phyloP scores from a whole-genome alignment of 1,140 invertebrate species.

The Bombus huntii region DNA sequence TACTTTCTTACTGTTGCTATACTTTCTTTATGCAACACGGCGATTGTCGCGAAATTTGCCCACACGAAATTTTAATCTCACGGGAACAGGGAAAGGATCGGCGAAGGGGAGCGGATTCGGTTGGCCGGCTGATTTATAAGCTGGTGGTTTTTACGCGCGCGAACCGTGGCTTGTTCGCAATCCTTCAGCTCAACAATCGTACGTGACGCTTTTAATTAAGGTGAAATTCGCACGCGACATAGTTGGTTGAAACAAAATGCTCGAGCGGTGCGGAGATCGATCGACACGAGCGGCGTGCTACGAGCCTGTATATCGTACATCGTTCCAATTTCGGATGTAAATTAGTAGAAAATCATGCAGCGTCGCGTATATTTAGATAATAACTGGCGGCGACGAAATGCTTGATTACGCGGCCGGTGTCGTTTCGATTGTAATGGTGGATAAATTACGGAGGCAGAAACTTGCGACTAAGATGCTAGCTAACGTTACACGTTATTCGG shows the following conservation, averaged over 20 bases:
- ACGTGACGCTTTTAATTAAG: constrained; percentile 64
- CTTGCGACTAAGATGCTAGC: background rate
- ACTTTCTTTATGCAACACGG: background rate
- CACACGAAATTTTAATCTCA: background rate
- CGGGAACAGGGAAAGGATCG: background rate
- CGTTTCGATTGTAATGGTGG: constrained; percentile 5
- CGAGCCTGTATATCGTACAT: constrained; percentile 35
- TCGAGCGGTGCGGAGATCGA: constrained; percentile 29
- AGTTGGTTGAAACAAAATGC: constrained; percentile 38
- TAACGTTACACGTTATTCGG: constrained; percentile 3
- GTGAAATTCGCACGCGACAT: constrained; percentile 53
- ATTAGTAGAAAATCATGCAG: constrained; percentile 32
- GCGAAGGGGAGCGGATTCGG: constrained; percentile 4
- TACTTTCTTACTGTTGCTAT: background rate
- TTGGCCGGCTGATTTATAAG: constrained; percentile 48
- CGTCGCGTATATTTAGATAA: constrained; percentile 22
- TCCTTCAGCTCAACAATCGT: constrained; percentile 35
- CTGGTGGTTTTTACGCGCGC: constrained; percentile 48
- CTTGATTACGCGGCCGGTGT: background rate
- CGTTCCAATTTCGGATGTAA: constrained; percentile 49
- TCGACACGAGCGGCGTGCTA: background rate
- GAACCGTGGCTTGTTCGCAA: constrained; percentile 6
- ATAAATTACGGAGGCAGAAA: background rate
- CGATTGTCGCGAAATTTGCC: background rate
- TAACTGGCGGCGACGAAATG: constrained; percentile 27